Percentiles rank a stretch among this genome's conserved stretches.
These are phyloP conservation scores for Xiphophorus maculatus DNA, from an alignment of 2,113 vertebrate genomes.

Conservation along the genomic window DNA sequence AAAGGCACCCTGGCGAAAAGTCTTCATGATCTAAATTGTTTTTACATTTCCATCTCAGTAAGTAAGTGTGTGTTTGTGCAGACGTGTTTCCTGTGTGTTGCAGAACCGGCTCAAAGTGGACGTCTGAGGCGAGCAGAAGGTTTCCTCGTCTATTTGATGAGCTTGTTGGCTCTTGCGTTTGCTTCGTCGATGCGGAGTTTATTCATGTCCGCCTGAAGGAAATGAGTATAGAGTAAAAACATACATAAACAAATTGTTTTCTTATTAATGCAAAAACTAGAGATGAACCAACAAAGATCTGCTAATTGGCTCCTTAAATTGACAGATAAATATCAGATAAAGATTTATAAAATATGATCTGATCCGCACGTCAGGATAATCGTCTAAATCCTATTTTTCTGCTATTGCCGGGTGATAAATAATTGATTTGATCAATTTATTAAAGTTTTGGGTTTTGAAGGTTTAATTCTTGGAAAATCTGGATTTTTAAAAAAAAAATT, in stretches of 20 bases:
- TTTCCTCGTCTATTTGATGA: slow-evolving; percentile 81
- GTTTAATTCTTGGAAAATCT: no score
- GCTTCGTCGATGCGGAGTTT: slow-evolving; percentile 90
- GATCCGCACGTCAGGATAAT: no score
- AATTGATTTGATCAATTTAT: no score
- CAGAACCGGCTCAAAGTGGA: slow-evolving; percentile 41
- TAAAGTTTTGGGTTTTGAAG: no score
- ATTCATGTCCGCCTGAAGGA: slow-evolving; percentile 91
- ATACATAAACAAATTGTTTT: background rate
- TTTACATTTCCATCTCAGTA: background rate
- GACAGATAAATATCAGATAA: no score
- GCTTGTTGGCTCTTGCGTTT: slow-evolving; percentile 93
- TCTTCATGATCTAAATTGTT: slow-evolving; percentile 17
- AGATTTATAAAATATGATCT: no score
- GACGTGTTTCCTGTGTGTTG: background rate
- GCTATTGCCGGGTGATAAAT: no score
- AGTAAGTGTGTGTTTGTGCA: background rate
- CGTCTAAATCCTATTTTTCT: no score
- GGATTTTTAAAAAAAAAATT: no score
- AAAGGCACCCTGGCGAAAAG: slow-evolving; percentile 10
- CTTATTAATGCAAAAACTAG: background rate
- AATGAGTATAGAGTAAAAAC: slow-evolving; percentile 1
- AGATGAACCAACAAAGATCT: no score
- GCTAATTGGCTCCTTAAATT: no score
- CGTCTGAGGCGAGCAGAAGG: slow-evolving; percentile 39